Evolutionary conservation across 2,888 invertebrate genomes (phyloP).

Genomic region (Stenurella melanura): DNA sequence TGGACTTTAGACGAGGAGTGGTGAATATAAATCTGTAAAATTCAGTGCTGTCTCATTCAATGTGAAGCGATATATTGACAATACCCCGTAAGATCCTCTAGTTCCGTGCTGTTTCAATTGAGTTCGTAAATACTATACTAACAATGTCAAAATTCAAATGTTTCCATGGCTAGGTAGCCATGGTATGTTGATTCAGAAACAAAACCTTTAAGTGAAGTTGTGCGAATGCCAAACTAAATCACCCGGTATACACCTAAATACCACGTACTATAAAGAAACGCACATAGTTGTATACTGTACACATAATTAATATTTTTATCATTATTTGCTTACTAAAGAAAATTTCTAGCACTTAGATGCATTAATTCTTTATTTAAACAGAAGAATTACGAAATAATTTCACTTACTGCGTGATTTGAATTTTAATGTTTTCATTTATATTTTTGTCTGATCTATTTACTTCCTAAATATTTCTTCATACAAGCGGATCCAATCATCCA

Average conservation of each 20-base stretch:
- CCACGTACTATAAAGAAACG: background rate
- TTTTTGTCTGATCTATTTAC: conserved; percentile 27
- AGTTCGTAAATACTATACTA: no score
- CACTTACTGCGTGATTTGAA: conserved; percentile 21
- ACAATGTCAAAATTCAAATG: no score
- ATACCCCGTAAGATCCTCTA: no score
- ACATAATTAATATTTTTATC: conserved; percentile 31
- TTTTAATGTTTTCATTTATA: conserved; percentile 24
- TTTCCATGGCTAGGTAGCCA: no score
- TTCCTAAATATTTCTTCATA: conserved; percentile 24
- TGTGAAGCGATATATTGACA: no score
- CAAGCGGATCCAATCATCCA: conserved; percentile 1
- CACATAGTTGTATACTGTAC: background rate
- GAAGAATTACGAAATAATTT: conserved; percentile 29
- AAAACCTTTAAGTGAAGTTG: no score
- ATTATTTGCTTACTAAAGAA: conserved; percentile 37
- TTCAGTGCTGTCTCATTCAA: no score
- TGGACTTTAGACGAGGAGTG: no score
- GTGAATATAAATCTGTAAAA: no score
- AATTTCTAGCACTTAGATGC: conserved; percentile 21
- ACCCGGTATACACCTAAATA: background rate
- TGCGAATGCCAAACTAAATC: no score
- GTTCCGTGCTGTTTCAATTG: no score
- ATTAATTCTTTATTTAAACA: conserved; percentile 22
- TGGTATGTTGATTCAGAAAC: no score